Base-by-base conservation (phyloP, 2,888 invertebrate species). In the Morpho helenor region DNA sequence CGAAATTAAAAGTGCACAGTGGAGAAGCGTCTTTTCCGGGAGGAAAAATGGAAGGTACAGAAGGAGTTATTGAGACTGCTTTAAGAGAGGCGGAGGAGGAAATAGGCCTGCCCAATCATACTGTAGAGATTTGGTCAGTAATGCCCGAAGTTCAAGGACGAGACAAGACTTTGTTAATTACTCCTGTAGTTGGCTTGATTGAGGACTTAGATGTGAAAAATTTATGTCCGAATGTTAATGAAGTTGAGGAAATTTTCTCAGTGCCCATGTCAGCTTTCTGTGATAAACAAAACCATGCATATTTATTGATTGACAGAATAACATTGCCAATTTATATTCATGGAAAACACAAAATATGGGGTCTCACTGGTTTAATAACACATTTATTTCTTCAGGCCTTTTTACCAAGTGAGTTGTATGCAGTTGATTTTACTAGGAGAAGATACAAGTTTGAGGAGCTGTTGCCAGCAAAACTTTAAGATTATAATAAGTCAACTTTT, bases 11-110 rank as follows among this genome's bases (percentile, higher is more conserved):
- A 66, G 92, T 91, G 5, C 96, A 97, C 75, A 92, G 94, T 59
- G 95, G 97, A 0, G 96, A 98, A 85, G 96, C 97, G 9, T 96
- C 96, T 7, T 97, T 97, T 84, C 98, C 95, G 56, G 98, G 95
- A 64, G 98, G 96, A 0, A 95, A 94, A 87, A 88, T 91, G 57
- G 96, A 96, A 64, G 88, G 90, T 1, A 93, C 94, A 65, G 84
- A 86, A 67, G 92, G 88, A 65, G 86, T 92, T 7, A 86, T 93
- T 43, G 92, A 94, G 8, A 96, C 98, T 8, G 97, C 97, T 0
- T 71, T 97, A 1, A 89, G 98, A 54, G 98, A 98, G 89, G 96
- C 97, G 0, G 92, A 95, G 75, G 98, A 98, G 82, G 98, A 98
- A 82, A 91, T 98, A 6, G 96, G 96, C 0, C 88, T 98, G 31